phyloP scores from a whole-genome alignment of 2,797 vertebrate genomes.

The Erithacus rubecula region DNA sequence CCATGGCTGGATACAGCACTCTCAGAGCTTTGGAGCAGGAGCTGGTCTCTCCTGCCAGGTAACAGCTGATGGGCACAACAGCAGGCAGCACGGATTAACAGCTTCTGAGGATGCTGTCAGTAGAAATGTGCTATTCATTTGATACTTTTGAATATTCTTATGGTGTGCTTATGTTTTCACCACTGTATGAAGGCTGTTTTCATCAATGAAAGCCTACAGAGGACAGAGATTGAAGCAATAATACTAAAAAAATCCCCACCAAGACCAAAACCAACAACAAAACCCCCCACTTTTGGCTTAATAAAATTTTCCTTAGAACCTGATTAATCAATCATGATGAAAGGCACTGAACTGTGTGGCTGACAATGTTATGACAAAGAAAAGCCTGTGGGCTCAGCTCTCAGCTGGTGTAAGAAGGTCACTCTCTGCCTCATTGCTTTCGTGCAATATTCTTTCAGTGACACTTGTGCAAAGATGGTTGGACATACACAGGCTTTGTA shows the following conservation, averaged over 20 bases:
- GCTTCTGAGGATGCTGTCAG: background rate
- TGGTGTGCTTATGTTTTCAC: background rate
- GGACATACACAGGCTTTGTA: background rate
- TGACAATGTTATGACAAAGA: background rate
- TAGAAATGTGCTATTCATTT: background rate
- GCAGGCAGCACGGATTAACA: background rate
- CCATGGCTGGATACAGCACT: fast-evolving
- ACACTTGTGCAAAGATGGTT: background rate
- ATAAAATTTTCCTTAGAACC: background rate
- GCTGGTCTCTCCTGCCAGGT: background rate
- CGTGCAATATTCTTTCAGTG: background rate
- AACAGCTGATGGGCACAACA: background rate
- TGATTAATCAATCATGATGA: background rate
- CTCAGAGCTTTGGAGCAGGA: background rate
- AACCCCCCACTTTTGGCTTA: fast-evolving
- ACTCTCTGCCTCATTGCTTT: background rate
- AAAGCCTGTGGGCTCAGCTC: background rate
- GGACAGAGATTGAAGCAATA: background rate
- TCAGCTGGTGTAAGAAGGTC: background rate
- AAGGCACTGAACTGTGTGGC: background rate
- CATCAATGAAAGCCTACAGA: background rate
- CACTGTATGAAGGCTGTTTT: background rate
- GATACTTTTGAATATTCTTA: background rate
- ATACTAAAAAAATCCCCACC: background rate
- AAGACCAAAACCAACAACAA: background rate